These are phyloP conservation scores for Macrostomum lignano DNA, from an alignment of 1,140 invertebrate species.

Conservation along the genomic window DNA sequence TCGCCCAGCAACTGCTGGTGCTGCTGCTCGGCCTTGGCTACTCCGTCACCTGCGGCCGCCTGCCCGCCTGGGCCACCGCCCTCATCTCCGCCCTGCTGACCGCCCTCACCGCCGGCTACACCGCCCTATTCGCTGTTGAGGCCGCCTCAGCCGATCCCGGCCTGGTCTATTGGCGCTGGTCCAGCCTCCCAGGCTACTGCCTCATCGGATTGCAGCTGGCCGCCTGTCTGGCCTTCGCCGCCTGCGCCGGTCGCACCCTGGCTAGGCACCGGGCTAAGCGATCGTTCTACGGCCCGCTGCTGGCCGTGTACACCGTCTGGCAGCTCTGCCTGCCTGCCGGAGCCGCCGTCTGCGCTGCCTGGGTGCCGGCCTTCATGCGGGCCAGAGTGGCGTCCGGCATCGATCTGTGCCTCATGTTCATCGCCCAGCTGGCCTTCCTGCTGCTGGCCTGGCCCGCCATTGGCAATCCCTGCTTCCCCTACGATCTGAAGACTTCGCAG, in stretches of 20 bases:
- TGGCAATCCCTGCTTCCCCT: conserved; percentile 55
- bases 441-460: conserved; percentile 46
- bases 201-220: conserved; percentile 42
- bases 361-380: conserved; percentile 59
- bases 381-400: conserved; percentile 56
- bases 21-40: conserved; percentile 51
- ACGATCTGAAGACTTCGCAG: conserved; percentile 51
- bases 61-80: conserved; percentile 31
- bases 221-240: conserved; percentile 53
- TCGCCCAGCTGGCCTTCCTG: conserved; percentile 51
- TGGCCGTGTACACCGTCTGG: no score
- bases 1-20: conserved; percentile 48
- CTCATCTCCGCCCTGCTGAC: conserved; percentile 52
- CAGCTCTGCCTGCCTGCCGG: no score
- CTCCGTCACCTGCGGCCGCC: conserved; percentile 44
- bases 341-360: no score
- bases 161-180: conserved; percentile 55
- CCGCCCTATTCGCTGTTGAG: conserved; percentile 46
- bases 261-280: no score
- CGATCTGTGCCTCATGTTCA: conserved; percentile 41
- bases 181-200: conserved; percentile 54
- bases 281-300: no score
- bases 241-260: no score
- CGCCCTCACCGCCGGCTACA: conserved; percentile 39
- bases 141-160: conserved; percentile 53